Base-by-base conservation (phyloP, 2,888 invertebrate genomes). In the Lithophane leautieri region DNA sequence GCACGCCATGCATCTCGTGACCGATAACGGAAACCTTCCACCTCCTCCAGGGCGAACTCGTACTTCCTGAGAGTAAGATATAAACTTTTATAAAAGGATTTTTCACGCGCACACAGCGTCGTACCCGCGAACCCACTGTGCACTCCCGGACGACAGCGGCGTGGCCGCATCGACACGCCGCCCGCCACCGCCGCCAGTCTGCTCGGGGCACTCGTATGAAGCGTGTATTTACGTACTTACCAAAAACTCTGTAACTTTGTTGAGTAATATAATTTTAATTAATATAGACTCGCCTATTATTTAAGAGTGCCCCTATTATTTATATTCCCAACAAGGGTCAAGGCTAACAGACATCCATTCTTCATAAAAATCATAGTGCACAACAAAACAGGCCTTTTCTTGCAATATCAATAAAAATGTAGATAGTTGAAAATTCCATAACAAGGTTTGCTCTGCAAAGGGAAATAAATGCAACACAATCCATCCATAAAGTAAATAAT, bases 1-100 rank as follows among this genome's bases (percentile, higher is more conserved):
- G 99, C 98, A 89, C 98, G 97, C 98, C 99, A 98, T 7, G 99
- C 99, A 97, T 99, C 99, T 91, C 98, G 97, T 0, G 99, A 98
- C 86, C 99, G 97, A 95, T 99, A 99, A 82, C 98, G 97, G 94
- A 99, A 99, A 0, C 99, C 98, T 92, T 99, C 99, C 68, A 99
- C 98, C 95, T 99, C 99, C 82, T 99, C 98, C 94, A 99, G 97
- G 89, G 98, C 98, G 92, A 99, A 99, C 91, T 99, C 98, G 94
- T 99, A 99, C 75, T 98, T 98, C 93, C 98, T 56, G 25, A 56
- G 56, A 12, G 25, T 25, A 14, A 14, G 56, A 25, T 56, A 56
- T 56, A 56, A n/a, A 56, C 56, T 25, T 25, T 12, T 25, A 56
- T 25, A 14, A 25, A 25, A 14, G n/a, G n/a, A n/a, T n/a, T n/a